phyloP scores from a whole-genome alignment of 1,140 invertebrate species.

The Tigriopus japonicus region DNA sequence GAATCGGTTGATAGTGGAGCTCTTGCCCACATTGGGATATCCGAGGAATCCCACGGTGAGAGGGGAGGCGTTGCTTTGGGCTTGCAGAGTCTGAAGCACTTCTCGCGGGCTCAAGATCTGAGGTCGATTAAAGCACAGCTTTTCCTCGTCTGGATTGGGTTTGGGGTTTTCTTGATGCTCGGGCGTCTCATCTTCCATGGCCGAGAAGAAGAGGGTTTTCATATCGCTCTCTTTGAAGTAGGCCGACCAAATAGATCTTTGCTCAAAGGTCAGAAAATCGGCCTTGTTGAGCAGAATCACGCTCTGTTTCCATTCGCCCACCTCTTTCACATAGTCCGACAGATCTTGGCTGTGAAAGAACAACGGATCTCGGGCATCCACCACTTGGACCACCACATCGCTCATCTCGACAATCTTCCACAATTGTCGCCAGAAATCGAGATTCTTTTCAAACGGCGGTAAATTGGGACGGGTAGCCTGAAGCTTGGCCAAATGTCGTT shows the following conservation, averaged over 20 bases:
- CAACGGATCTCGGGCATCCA: slow-evolving; percentile 90
- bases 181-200: slow-evolving; percentile 26
- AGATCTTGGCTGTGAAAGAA: slow-evolving; percentile 77
- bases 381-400: slow-evolving; percentile 83
- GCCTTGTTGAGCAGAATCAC: slow-evolving; percentile 87
- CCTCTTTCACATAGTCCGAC: slow-evolving; percentile 78
- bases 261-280: slow-evolving; percentile 66
- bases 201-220: slow-evolving; percentile 64
- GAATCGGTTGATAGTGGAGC: slow-evolving; percentile 90
- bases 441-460: slow-evolving; percentile 94
- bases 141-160: slow-evolving; percentile 18
- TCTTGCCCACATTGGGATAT: slow-evolving; percentile 99
- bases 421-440: slow-evolving; percentile 94
- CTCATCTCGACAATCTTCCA: slow-evolving; percentile 95
- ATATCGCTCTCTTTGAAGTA: slow-evolving; percentile 56
- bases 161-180: slow-evolving; percentile 11
- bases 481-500: slow-evolving; percentile 50
- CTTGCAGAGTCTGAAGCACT: slow-evolving; percentile 36
- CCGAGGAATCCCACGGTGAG: slow-evolving; percentile 79
- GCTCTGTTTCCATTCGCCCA: slow-evolving; percentile 51
- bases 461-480: slow-evolving; percentile 57
- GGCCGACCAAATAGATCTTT: slow-evolving; percentile 62
- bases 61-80: slow-evolving; percentile 16
- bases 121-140: slow-evolving; percentile 16
- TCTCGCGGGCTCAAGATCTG: slow-evolving; percentile 28